Evolutionary conservation across 2,113 vertebrate genomes (phyloP).

Genomic region (Sceloporus tristichus): DNA sequence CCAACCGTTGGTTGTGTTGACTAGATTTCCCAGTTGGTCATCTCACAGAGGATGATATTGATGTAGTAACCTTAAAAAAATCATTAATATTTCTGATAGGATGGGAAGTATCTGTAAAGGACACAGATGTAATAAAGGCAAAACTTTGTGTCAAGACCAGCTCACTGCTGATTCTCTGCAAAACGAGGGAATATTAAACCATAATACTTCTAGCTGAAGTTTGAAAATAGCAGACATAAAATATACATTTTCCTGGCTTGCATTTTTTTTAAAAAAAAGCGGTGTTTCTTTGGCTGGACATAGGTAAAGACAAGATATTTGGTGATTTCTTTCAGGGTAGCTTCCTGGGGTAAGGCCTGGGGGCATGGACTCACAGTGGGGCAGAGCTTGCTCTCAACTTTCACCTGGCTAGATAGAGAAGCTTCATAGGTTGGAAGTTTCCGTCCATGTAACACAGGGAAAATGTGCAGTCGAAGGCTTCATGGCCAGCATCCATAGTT

Average conservation of each 20-base stretch:
- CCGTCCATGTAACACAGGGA: not conserved
- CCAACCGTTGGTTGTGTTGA: constrained; percentile 46
- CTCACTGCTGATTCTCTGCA: not conserved
- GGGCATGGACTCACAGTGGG: too few relatives aligned
- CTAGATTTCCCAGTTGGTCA: constrained; percentile 48
- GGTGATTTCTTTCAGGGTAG: too few relatives aligned
- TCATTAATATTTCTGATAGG: constrained; percentile 24
- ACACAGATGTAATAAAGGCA: not conserved
- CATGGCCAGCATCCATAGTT: too few relatives aligned
- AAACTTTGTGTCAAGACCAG: not conserved
- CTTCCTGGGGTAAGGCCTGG: too few relatives aligned
- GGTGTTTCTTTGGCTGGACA: too few relatives aligned
- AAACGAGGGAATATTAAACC: not conserved
- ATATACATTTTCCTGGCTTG: not conserved
- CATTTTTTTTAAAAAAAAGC: too few relatives aligned
- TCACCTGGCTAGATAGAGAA: too few relatives aligned
- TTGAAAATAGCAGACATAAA: not conserved
- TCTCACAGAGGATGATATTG: constrained; percentile 3
- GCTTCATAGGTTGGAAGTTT: too few relatives aligned
- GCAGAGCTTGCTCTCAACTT: too few relatives aligned
- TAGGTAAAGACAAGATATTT: too few relatives aligned
- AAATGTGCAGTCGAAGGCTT: not conserved
- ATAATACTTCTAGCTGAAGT: not conserved
- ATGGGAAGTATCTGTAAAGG: not conserved
- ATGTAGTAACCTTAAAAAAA: constrained; percentile 25